Base-by-base conservation (phyloP, 1,140 invertebrate genomes). In the Zaprionus capensis region DNA sequence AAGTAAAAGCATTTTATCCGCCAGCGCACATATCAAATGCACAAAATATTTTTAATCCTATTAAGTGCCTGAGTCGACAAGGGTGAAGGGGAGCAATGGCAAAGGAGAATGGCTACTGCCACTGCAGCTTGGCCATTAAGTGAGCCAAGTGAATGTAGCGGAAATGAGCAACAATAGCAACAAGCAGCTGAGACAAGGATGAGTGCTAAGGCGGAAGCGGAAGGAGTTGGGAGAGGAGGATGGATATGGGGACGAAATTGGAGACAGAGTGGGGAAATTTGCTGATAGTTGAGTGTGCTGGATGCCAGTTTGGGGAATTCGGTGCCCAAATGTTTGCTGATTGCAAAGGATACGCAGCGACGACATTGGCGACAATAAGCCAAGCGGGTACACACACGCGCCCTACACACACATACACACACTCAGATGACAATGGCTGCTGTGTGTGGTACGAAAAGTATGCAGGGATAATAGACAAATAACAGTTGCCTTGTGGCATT, bases 41-140 rank as follows among this genome's bases (percentile, higher is more conserved):
- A 91, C 76, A 80, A 90, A 90, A 90, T 90, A 90, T 90, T 90
- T 90, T 90, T 91, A 90, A 90, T 90, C 85, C 85, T 76, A 91
- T 90, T 91, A 90, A 90, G 85, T 90, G 86, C 72, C 80, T 58
- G 51, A 75, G 68, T 59, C 63, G 49, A 44, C 41, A 44, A 9
- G 61, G 46, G 34, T 31, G 11, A 15, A 31, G 36, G 11, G 34
- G 36, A 26, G n/a, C 2, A 5, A 5, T 17, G 59, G 63, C 2
- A 15, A 14, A 26, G 20, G 53, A 28, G 65, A 58, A 57, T 57
- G 31, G 49, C 56, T 58, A 49, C 58, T 61, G 36, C 67, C 22
- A 20, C 51, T 71, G 69, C 81, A 74, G 55, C 63, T 59, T 76
- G 75, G 71, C 85, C 85, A 90, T 90, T 88, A 88, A 88, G 81